phyloP scores from a whole-genome alignment of 2,113 vertebrate genomes.

The Rhizomys pruinosus region DNA sequence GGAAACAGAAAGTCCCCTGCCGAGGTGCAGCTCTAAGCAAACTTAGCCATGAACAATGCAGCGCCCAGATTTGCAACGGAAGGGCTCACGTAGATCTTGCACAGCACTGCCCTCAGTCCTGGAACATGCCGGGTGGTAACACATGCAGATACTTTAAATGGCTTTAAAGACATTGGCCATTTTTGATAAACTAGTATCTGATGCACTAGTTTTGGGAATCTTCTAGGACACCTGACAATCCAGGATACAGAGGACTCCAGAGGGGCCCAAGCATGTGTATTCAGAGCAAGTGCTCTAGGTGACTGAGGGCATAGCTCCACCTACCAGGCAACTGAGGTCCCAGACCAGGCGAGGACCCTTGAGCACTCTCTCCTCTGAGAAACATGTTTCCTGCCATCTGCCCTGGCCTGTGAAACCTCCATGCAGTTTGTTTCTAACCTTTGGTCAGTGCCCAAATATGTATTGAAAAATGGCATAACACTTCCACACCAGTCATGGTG shows the following conservation, averaged over 20 bases:
- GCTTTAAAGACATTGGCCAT: background rate
- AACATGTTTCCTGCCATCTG: background rate
- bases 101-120: background rate
- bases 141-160: background rate
- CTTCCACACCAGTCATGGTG: too few species aligned
- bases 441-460: background rate
- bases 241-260: background rate
- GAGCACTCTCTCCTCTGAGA: background rate
- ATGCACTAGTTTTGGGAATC: background rate
- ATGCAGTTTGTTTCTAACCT: background rate
- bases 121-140: background rate
- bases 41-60: background rate
- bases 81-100: background rate
- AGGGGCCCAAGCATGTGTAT: background rate
- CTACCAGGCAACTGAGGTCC: too few species aligned
- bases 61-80: background rate
- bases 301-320: background rate
- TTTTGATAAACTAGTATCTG: background rate
- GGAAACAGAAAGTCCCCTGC: background rate
- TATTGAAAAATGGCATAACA: background rate
- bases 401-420: background rate
- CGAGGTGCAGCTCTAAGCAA: background rate
- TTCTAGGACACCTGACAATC: background rate
- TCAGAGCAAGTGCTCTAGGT: background rate
- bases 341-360: background rate